phyloP scores from a whole-genome alignment of 2,113 vertebrate species.

The Regulus satrapa region DNA sequence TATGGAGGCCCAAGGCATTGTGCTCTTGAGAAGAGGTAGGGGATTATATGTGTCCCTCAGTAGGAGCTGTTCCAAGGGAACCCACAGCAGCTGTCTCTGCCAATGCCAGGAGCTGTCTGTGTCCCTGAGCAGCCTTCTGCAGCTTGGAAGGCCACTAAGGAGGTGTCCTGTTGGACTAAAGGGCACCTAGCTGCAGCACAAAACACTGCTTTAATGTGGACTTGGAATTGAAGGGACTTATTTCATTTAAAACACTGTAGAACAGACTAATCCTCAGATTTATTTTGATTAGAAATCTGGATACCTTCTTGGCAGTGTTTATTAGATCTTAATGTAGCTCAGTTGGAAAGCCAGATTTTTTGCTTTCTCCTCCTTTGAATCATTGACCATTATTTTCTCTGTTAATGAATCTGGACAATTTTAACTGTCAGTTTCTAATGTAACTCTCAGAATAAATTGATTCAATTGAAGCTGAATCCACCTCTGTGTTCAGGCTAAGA shows the following conservation, averaged over 20 bases:
- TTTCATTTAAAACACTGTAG: slow-evolving; percentile 1
- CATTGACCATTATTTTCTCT: slow-evolving; percentile 36
- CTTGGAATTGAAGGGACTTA: neutral
- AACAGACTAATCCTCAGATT: slow-evolving; percentile 49
- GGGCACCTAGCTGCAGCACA: neutral
- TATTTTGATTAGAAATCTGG: slow-evolving; percentile 64
- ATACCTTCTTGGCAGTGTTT: slow-evolving; percentile 64
- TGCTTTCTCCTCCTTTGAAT: slow-evolving; percentile 36
- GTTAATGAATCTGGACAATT: slow-evolving; percentile 62
- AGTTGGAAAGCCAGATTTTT: slow-evolving; percentile 41
- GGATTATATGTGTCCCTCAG: accelerated
- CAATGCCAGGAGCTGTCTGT: neutral
- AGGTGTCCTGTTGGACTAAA: neutral
- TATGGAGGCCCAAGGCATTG: neutral
- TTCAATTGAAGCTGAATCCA: slow-evolving; percentile 10
- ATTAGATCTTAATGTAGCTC: slow-evolving; percentile 26
- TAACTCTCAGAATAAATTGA: slow-evolving; percentile 16
- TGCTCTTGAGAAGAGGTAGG: neutral
- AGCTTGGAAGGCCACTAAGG: neutral
- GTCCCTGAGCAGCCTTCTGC: neutral
- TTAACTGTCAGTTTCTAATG: slow-evolving; percentile 50
- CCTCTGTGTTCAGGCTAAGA: neutral
- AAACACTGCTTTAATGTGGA: neutral
- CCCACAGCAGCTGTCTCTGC: neutral
- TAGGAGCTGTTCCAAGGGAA: neutral